Evolutionary conservation across 1,140 invertebrate species (phyloP), one percentile per base, ranked within the genome.

Genomic region (Hypothenemus hampei): DNA sequence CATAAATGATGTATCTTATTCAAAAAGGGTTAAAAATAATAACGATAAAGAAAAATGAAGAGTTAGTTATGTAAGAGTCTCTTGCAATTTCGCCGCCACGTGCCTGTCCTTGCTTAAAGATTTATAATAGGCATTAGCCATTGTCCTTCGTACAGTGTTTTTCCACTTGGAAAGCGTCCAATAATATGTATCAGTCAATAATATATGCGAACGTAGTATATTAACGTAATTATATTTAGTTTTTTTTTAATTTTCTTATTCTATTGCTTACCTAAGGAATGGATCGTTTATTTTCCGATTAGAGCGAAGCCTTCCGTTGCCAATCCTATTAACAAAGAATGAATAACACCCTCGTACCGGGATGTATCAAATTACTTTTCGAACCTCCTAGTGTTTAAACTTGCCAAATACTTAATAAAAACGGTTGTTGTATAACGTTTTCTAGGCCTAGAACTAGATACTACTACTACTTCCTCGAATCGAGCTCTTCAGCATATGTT

Each of bases 321-420:
- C 8, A 37, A 37, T n/a, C 35, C 35, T 37, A 37, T 37, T 37
- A 37, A 37, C 35, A 37, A n/a, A n/a, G n/a, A n/a, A n/a, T n/a
- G n/a, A n/a, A 37, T 37, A 37, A 37, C 35, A 37, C 16, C 11
- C 35, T 15, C n/a, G n/a, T n/a, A n/a, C n/a, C n/a, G n/a, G n/a
- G n/a, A n/a, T 37, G 18, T 2, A 37, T 37, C 35, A 16, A 16
- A 37, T 37, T 37, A 37, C 35, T 16, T 37, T 37, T 37, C 35
- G 15, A 37, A 16, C 35, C 18, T 37, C n/a, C 40, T 19, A n/a
- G 40, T 21, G 11, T 21, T 22, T 29, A n/a, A 6, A n/a, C n/a
- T n/a, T n/a, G n/a, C n/a, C n/a, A n/a, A n/a, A n/a, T n/a, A n/a
- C n/a, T n/a, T n/a, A n/a, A n/a, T n/a, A n/a, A n/a, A n/a, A n/a